Conservation (phyloP, 2,797 vertebrate genomes). For the Tragelaphus oryx region DNA sequence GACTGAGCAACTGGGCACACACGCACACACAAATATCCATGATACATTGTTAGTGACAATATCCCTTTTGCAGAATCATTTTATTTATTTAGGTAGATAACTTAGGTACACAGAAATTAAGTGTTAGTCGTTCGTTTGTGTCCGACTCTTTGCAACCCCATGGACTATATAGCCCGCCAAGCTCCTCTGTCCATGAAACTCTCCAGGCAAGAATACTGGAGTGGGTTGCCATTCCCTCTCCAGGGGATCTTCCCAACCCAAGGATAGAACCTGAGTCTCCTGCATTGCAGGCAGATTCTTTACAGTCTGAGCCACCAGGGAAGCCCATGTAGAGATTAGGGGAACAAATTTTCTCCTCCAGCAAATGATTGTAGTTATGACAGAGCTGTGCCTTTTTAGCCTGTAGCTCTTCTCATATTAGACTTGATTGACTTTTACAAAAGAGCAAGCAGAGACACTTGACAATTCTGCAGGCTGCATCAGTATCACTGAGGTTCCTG, state of each 20-base stretch:
- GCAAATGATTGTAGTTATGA: not conserved
- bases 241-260: not conserved
- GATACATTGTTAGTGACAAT: not conserved
- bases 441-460: not conserved
- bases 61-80: not conserved
- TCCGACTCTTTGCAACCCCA: not conserved
- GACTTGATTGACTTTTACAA: not conserved
- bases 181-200: not conserved
- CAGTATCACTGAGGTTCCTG: not conserved
- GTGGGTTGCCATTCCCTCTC: not conserved
- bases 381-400: not conserved
- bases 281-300: not conserved
- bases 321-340: not conserved
- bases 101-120: slow-evolving; percentile 1
- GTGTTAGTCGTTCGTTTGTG: not conserved
- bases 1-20: not conserved
- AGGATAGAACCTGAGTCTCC: not conserved
- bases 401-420: not conserved
- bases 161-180: not conserved
- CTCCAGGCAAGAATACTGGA: not conserved
- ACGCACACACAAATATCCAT: not conserved
- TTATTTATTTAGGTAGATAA: not conserved
- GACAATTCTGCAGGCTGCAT: not conserved
- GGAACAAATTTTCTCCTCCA: not conserved
- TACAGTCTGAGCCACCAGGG: not conserved